phyloP scores from a whole-genome alignment of 2,888 invertebrate genomes.

The Drosophila atripex region DNA sequence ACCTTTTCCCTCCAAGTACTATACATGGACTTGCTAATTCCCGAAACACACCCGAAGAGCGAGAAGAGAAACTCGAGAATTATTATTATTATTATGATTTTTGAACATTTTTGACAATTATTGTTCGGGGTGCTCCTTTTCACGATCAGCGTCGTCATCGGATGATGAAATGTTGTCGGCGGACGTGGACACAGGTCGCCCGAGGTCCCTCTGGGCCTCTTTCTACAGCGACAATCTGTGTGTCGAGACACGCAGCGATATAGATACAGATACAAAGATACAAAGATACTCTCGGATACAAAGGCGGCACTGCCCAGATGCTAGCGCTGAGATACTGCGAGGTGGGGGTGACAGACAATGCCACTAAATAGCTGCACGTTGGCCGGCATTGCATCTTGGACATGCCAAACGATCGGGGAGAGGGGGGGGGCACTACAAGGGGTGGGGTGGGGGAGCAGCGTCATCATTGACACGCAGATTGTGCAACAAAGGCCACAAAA shows the following conservation, averaged over 20 bases:
- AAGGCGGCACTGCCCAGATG: slow-evolving; percentile 53
- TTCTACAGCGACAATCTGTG: no score
- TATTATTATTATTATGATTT: slow-evolving; percentile 24
- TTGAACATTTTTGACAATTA: slow-evolving; percentile 71
- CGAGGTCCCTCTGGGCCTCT: no score
- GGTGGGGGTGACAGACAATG: slow-evolving; percentile 24
- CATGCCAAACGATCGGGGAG: slow-evolving; percentile 61
- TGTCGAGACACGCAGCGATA: no score
- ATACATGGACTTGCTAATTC: slow-evolving; percentile 63
- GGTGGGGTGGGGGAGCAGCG: slow-evolving; percentile 54
- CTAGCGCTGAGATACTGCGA: slow-evolving; percentile 48
- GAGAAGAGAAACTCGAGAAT: slow-evolving; percentile 15
- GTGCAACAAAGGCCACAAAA: slow-evolving; percentile 55
- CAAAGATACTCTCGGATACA: slow-evolving; percentile 27
- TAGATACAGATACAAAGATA: slow-evolving; percentile 39
- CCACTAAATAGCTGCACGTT: slow-evolving; percentile 56
- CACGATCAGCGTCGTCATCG: slow-evolving; percentile 28
- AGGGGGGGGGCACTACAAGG: background rate
- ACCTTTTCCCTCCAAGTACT: slow-evolving; percentile 10
- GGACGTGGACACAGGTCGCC: slow-evolving; percentile 74
- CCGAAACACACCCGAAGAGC: slow-evolving; percentile 42
- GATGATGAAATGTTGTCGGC: slow-evolving; percentile 77
- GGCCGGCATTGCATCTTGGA: slow-evolving; percentile 65
- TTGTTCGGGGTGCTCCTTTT: slow-evolving; percentile 72
- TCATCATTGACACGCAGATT: slow-evolving; percentile 73